These are phyloP conservation scores for Cephalopholis sonnerati DNA, from an alignment of 2,113 vertebrate species.

Conservation along the genomic window DNA sequence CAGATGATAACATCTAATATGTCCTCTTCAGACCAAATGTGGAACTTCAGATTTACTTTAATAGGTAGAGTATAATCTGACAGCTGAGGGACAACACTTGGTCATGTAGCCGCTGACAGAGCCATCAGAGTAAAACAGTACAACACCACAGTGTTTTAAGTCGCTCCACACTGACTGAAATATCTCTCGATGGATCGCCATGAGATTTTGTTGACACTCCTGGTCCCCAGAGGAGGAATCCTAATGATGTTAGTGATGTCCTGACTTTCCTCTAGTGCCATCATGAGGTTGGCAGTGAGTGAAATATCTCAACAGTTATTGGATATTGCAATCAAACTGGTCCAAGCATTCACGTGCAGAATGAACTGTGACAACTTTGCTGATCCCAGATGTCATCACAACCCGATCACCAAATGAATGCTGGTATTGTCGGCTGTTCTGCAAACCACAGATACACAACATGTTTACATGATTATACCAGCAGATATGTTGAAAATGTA, in stretches of 20 bases:
- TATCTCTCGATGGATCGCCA: background rate
- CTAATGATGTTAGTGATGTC: background rate
- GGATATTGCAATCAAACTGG: background rate
- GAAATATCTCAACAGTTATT: background rate
- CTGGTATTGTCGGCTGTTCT: no score
- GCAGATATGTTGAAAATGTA: no score
- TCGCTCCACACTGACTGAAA: background rate
- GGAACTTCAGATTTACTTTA: background rate
- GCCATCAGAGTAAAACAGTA: background rate
- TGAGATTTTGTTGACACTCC: background rate
- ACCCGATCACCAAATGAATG: no score
- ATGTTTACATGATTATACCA: no score
- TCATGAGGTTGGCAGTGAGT: no score
- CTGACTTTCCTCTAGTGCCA: background rate
- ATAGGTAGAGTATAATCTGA: slow-evolving; percentile 3
- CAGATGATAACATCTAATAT: background rate
- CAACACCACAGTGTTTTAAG: background rate
- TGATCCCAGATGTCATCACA: background rate
- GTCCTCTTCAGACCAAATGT: background rate
- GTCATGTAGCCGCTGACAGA: no score
- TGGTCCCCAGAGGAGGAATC: background rate
- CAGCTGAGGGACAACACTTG: background rate
- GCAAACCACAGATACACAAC: no score
- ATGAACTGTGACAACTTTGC: background rate
- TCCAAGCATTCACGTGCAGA: background rate